Percentiles rank a stretch among this genome's conserved stretches.
These are phyloP conservation scores for Scylla paramamosain DNA, from an alignment of 1,140 invertebrate species.

Conservation along the genomic window DNA sequence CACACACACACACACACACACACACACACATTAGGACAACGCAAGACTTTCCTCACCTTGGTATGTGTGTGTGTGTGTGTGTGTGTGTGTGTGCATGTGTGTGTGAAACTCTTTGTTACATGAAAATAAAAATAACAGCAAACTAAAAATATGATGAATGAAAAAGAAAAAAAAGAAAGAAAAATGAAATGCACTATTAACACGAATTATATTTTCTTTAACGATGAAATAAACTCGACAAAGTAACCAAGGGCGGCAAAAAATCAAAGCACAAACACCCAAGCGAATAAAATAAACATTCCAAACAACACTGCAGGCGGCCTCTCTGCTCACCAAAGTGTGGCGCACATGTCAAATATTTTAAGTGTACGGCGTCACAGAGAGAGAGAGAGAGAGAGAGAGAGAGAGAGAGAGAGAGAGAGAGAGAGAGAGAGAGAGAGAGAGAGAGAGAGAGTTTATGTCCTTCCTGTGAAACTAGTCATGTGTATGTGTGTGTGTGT, in stretches of 20 bases:
- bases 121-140: too few relatives aligned
- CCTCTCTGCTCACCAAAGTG: not conserved
- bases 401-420: constrained; percentile 1
- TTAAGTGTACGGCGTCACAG: not conserved
- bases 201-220: too few relatives aligned
- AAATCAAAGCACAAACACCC: not conserved
- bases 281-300: not conserved
- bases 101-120: too few relatives aligned
- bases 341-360: not conserved
- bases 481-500: too few relatives aligned
- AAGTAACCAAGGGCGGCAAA: not conserved
- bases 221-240: not conserved
- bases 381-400: not conserved
- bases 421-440: not conserved
- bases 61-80: too few relatives aligned
- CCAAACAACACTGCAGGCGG: too few relatives aligned
- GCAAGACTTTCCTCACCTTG: too few relatives aligned
- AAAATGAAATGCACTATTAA: too few relatives aligned
- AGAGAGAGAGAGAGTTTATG: not conserved
- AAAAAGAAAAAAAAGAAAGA: not conserved
- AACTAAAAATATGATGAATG: not conserved
- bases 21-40: too few relatives aligned
- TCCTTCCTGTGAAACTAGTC: not conserved
- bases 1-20: too few relatives aligned
- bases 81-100: too few relatives aligned